Conservation (phyloP, 1,140 invertebrate genomes). For the Trichonephila clavipes region DNA sequence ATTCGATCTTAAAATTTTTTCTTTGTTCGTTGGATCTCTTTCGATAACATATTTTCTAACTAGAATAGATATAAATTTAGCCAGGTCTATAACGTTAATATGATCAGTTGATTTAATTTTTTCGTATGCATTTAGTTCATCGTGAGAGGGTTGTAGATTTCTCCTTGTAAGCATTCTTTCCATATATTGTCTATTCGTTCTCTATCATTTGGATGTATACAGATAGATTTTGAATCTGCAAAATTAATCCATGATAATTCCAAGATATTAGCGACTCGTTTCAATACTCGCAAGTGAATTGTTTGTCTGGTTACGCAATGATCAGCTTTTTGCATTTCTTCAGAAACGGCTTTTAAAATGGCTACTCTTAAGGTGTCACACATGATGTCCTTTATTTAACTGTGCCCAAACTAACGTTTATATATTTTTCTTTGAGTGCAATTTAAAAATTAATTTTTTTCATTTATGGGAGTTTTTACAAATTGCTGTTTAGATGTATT, state of each 20-base stretch:
- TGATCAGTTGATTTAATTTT: constrained; percentile 17
- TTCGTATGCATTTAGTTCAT: constrained; percentile 47
- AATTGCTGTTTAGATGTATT: background rate
- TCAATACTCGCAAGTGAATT: background rate
- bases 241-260: background rate
- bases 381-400: too few relatives aligned
- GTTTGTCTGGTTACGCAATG: background rate
- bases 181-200: constrained; percentile 24
- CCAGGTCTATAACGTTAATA: background rate
- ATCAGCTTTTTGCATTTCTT: constrained; percentile 8
- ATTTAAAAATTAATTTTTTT: too few relatives aligned
- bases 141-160: constrained; percentile 7
- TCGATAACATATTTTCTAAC: background rate
- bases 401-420: too few relatives aligned
- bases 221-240: background rate
- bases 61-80: constrained; percentile 17
- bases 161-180: background rate
- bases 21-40: constrained; percentile 29
- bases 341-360: background rate
- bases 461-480: background rate
- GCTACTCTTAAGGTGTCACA: background rate
- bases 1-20: constrained; percentile 46
- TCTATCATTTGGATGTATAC: background rate
- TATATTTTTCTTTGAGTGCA: too few relatives aligned
- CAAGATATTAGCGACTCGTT: background rate